A percentile compares a stretch with the other conserved stretches of the same genome.
Conservation (phyloP, 1,140 invertebrate genomes). For the Euura lappo region DNA sequence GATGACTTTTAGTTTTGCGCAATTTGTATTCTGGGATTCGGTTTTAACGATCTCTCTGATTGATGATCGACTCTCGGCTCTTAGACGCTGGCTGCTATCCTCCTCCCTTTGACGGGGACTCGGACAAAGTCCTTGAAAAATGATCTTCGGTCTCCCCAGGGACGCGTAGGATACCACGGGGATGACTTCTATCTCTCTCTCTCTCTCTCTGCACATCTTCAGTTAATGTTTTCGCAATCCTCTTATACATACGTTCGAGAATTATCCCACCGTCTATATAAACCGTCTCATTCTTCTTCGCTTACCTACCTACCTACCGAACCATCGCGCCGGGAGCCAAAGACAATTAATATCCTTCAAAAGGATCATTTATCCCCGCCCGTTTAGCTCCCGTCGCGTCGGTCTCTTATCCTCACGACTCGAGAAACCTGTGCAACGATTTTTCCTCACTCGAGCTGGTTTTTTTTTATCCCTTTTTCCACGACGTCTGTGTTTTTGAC, state of each 20-base stretch:
- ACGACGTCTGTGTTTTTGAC: background rate
- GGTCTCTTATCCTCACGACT: background rate
- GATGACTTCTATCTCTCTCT: too few relatives aligned
- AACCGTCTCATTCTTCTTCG: too few relatives aligned
- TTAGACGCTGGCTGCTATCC: too few relatives aligned
- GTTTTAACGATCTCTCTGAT: constrained; percentile 61
- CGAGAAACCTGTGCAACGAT: background rate
- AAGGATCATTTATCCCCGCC: constrained; percentile 60
- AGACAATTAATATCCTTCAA: constrained; percentile 61
- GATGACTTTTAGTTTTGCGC: constrained; percentile 28
- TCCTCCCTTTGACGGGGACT: constrained; percentile 1
- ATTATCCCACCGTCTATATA: constrained; percentile 24
- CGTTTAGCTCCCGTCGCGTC: constrained; percentile 47
- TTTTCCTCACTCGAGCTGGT: background rate
- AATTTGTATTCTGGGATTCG: constrained; percentile 56
- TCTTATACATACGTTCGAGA: constrained; percentile 39
- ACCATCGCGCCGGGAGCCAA: constrained; percentile 36
- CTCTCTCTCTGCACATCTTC: constrained; percentile 29
- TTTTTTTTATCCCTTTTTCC: background rate
- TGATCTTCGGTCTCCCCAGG: constrained; percentile 38
- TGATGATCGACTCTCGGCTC: constrained; percentile 39
- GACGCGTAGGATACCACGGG: constrained; percentile 18
- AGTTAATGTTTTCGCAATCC: constrained; percentile 57
- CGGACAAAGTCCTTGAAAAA: constrained; percentile 54
- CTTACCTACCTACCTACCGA: background rate